Base-by-base conservation (phyloP, 2,113 vertebrate genomes). In the Lophochroa leadbeateri region DNA sequence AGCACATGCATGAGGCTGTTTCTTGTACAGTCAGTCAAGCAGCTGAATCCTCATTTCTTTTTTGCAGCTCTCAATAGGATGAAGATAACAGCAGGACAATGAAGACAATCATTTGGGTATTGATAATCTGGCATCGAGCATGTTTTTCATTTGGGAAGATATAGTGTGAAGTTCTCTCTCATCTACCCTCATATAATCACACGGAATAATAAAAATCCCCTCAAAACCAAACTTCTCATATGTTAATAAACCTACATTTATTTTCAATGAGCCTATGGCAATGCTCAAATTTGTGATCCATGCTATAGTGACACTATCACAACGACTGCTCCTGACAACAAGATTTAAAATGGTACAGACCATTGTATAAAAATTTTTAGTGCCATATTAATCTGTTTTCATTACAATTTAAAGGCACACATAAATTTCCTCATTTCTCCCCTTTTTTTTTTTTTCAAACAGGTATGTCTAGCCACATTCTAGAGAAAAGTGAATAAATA, bases 11-110 rank as follows among this genome's bases (percentile, higher is more conserved):
- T 19, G 23, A 79, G 68, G 31, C 29, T 91, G 57, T 82, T 92
- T 80, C 31, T 91, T 46, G 83, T 88, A 19, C 19, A 72, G 61
- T 90, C 44, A 50, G 52, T 72, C 55, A 80, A 93, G 80, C 44
- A 85, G 41, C 67, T 94, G 91, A 96, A 90, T 75, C 49, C 24
- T 93, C 70, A 12, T 93, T 89, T 94, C 47, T 95, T 31, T 91
- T 76, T 97, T 96, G n/a, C 96, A 98, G 98, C 91, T 98, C n/a
- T 94, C 98, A 33, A 78, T 95, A 77, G 43, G 92, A 77, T 89
- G 82, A 91, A 97, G 98, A 82, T 97, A 96, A 80, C 67, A 83
- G 82, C 37, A 90, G 83, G 90, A 90, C 74, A 96, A 84, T 86
- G 64, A 97, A 95, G 92, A 92, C 49, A 81, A 94, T 95, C 58